Percentiles rank a stretch among this genome's conserved stretches.
Evolutionary conservation across 2,888 invertebrate species (phyloP).

Genomic region (Ectemnius cavifrons): DNA sequence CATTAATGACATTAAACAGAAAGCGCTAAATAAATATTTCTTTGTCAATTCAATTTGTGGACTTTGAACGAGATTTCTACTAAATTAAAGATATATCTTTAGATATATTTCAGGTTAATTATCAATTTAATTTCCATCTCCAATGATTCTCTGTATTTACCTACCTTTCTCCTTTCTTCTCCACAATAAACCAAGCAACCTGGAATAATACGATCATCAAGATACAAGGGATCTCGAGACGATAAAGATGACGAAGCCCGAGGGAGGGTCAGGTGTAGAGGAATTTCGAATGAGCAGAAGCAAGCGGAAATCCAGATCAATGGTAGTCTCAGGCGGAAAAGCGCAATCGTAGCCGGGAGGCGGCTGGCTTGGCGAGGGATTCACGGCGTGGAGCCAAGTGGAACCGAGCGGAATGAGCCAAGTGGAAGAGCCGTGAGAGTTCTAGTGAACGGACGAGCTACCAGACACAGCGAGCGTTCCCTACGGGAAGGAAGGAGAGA

Average conservation of each 20-base stretch:
- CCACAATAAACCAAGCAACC: neutral
- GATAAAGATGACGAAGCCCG: no score
- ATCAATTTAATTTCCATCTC: no score
- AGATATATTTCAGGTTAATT: no score
- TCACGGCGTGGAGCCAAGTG: conserved; percentile 40
- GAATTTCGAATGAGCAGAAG: neutral
- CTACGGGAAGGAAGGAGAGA: conserved; percentile 29
- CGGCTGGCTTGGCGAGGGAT: neutral
- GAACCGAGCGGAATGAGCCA: conserved; percentile 58
- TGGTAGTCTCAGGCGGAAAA: conserved; percentile 32
- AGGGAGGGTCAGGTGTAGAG: no score
- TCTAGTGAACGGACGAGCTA: neutral
- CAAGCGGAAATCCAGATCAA: conserved; percentile 10
- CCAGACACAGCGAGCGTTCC: neutral
- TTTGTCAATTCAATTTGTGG: no score
- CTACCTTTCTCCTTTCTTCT: no score
- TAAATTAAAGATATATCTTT: no score
- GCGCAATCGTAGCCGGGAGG: conserved; percentile 34
- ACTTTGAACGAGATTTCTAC: no score
- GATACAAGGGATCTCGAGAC: neutral
- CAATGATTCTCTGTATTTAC: no score
- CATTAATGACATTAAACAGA: no score
- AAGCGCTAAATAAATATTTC: no score
- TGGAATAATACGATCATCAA: neutral
- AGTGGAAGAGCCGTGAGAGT: conserved; percentile 17